Evolutionary conservation across 1,140 invertebrate species (phyloP), one percentile per base, ranked within the genome.

Genomic region (Geopemphigus sp.): DNA sequence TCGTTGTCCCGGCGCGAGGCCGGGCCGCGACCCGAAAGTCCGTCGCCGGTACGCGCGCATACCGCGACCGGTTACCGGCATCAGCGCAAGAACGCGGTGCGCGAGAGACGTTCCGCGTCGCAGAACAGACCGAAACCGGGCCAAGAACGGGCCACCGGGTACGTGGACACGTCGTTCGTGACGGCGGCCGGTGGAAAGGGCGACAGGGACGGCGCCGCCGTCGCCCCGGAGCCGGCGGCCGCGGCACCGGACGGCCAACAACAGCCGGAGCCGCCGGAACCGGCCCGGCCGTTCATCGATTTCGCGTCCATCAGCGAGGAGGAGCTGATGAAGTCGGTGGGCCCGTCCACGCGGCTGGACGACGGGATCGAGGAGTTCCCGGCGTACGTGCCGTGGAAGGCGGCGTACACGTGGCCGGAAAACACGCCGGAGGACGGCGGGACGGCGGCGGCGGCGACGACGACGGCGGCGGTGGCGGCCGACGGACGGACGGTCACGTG

Each of bases 311-410:
- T 59, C 56, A 59, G 56, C 56, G 56, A 59, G 10, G 56, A 59
- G n/a, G 8, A 24, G 22, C 8, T 68, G 64, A 24, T 3, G 3
- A 50, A 5, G 15, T 22, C 64, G 5, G 12, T 24, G 39, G 32
- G 29, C 11, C 63, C 63, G 5, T 19, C n/a, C 4, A 19, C 12
- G 2, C n/a, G 63, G 4, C n/a, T n/a, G 4, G 32, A 26, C n/a
- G 32, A 66, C 5, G 63, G 32, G 19, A 6, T 63, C n/a, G 32
- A 66, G 0, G 63, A 66, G 32, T 66, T 66, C 1, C 63, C 63
- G 12, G 32, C 32, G 11, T 66, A 66, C 32, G 63, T 66, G 39
- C 63, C 32, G 12, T 66, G 63, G 63, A 66, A 66, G 12, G 32
- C 63, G 3, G 19, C n/a, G 63, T n/a, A 45, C 32, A 29, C 11